Conservation (phyloP, 2,113 vertebrate genomes). For the Sylvilagus bachmani region DNA sequence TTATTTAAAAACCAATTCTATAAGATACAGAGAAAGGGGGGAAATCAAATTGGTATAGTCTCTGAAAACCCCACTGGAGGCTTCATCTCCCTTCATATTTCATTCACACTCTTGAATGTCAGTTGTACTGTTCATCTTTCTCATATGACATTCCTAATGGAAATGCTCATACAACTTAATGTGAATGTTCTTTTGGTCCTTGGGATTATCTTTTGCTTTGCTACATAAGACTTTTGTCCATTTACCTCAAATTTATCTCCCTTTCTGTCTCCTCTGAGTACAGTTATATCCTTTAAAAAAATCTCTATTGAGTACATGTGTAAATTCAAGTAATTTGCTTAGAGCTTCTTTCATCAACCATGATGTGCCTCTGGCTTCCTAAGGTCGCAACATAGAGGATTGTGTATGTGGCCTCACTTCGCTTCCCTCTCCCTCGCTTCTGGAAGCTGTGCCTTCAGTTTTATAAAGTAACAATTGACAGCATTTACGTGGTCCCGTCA, state of each 20-base stretch:
- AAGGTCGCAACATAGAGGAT: background rate
- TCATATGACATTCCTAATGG: background rate
- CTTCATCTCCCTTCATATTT: slow-evolving; percentile 35
- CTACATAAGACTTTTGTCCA: background rate
- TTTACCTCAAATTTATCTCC: slow-evolving; percentile 8
- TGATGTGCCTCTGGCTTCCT: background rate
- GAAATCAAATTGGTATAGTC: background rate
- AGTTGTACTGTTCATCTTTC: background rate
- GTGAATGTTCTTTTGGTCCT: background rate
- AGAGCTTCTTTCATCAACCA: background rate
- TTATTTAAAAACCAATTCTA: slow-evolving; percentile 13
- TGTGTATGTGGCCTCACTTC: background rate
- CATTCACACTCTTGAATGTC: background rate
- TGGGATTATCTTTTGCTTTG: slow-evolving; percentile 14
- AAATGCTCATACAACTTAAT: background rate
- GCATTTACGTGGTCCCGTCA: background rate
- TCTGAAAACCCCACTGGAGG: background rate
- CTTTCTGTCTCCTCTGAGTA: background rate
- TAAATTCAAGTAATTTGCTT: slow-evolving; percentile 15
- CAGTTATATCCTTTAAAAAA: slow-evolving; percentile 22
- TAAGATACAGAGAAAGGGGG: background rate
- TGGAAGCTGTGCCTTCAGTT: background rate
- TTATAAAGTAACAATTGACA: background rate
- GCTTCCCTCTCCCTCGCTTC: background rate
- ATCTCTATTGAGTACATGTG: background rate